Conservation (phyloP, 35 echinoderm and acorn worm species). For the Antedon bifida region DNA sequence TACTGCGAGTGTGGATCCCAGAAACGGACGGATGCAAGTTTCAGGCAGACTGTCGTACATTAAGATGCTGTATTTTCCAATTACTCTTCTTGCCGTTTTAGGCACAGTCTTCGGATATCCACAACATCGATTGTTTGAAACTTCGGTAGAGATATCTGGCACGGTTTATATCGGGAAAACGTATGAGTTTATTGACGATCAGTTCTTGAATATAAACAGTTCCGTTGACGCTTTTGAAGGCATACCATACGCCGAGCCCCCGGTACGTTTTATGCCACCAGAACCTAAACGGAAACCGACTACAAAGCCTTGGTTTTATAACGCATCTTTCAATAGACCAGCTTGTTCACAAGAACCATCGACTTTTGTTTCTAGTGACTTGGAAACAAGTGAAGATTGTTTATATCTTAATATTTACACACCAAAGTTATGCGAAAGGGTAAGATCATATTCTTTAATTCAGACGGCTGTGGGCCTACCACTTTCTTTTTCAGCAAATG, state of each 20-base stretch:
- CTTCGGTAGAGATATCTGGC: not conserved
- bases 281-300: not conserved
- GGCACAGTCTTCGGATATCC: not conserved
- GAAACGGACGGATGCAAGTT: too few species aligned
- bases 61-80: not conserved
- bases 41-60: too few species aligned
- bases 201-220: not conserved
- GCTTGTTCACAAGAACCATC: not conserved
- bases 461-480: too few species aligned
- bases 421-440: not conserved
- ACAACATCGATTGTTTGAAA: not conserved
- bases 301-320: not conserved
- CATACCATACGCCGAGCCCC: conserved; percentile 6
- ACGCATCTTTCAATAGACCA: not conserved
- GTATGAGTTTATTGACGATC: not conserved
- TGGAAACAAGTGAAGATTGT: not conserved
- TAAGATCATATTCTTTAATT: not conserved
- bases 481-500: too few species aligned
- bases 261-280: not conserved
- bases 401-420: not conserved
- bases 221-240: not conserved
- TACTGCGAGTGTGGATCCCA: too few species aligned
- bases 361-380: not conserved
- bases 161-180: not conserved
- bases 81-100: not conserved